Evolutionary conservation across 2,797 vertebrate species (phyloP).

Genomic region (Rhinella marina): DNA sequence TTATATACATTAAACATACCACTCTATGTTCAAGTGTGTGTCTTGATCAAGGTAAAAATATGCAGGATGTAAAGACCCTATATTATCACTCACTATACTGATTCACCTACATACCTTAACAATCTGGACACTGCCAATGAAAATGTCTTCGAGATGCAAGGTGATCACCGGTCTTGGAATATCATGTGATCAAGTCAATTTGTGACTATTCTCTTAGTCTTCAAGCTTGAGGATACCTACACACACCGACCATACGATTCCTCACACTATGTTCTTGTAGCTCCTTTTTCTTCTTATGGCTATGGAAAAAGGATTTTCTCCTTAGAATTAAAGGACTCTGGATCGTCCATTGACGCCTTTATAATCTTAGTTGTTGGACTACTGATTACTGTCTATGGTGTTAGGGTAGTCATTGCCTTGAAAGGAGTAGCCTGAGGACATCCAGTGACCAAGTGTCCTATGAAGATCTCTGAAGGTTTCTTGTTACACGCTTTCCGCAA

Average conservation of each 20-base stretch:
- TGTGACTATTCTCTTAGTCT: background rate
- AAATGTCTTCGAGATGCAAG: background rate
- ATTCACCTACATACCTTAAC: slow-evolving; percentile 39
- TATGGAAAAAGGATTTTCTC: background rate
- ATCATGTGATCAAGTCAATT: slow-evolving; percentile 26
- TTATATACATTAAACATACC: background rate
- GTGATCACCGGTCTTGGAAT: background rate
- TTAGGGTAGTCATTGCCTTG: background rate
- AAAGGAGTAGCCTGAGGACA: slow-evolving; percentile 1
- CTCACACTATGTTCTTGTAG: background rate
- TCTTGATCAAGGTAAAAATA: background rate
- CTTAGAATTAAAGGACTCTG: background rate
- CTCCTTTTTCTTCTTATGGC: background rate
- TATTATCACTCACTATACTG: background rate
- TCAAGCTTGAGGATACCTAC: background rate
- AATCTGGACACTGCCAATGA: background rate
- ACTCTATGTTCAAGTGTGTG: background rate
- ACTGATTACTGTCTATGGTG: background rate
- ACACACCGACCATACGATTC: background rate
- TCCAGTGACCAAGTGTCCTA: slow-evolving; percentile 6
- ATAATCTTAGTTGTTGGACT: background rate
- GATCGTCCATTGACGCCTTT: slow-evolving; percentile 15
- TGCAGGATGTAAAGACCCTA: background rate
- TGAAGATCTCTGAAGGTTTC: background rate
- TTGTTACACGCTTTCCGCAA: background rate